Conservation (phyloP, 2,113 vertebrate species). For the Hypomesus transpacificus region DNA sequence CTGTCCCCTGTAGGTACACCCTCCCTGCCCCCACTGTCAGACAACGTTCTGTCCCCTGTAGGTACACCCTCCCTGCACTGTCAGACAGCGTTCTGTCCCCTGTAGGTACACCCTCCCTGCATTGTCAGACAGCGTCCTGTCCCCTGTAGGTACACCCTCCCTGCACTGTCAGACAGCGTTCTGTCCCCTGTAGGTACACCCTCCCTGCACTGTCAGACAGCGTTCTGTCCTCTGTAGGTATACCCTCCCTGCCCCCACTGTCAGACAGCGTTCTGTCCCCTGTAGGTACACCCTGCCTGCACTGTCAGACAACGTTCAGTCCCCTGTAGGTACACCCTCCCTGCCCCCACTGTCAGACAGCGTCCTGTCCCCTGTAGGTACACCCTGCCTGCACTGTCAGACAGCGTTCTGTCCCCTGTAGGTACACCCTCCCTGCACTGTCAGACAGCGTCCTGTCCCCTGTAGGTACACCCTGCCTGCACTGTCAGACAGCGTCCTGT, state of each 20-base stretch:
- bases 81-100: constrained; percentile 81
- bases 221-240: constrained; percentile 82
- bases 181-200: constrained; percentile 80
- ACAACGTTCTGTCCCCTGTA: constrained; percentile 45
- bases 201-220: constrained; percentile 71
- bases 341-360: constrained; percentile 71
- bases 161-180: constrained; percentile 75
- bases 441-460: constrained; percentile 81
- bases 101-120: constrained; percentile 67
- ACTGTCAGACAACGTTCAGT: constrained; percentile 80
- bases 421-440: constrained; percentile 62
- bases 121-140: constrained; percentile 80
- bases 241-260: constrained; percentile 42
- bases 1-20: constrained; percentile 80
- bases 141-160: constrained; percentile 75
- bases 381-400: constrained; percentile 64
- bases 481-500: constrained; percentile 80
- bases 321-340: constrained; percentile 75
- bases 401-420: constrained; percentile 82
- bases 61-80: constrained; percentile 57
- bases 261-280: constrained; percentile 81
- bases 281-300: constrained; percentile 66
- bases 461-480: constrained; percentile 66
- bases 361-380: constrained; percentile 82
- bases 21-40: background rate